Evolutionary conservation across 1,140 invertebrate genomes (phyloP), one percentile per base, ranked within the genome.

Genomic region (Propsilocerus akamusi): DNA sequence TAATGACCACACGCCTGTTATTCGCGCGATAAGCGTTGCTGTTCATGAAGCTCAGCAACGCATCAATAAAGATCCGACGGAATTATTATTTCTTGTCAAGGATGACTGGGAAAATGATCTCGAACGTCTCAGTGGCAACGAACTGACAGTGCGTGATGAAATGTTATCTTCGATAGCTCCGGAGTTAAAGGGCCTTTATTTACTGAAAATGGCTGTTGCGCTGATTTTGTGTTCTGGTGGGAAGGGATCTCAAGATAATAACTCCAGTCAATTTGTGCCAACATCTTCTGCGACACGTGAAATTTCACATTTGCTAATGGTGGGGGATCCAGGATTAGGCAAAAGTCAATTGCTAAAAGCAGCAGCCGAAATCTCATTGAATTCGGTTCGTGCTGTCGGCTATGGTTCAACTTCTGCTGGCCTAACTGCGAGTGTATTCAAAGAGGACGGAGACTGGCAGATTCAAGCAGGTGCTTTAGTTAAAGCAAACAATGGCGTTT

Each of bases 271-370:
- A 61, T 64, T 66, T 17, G 63, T n/a, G n/a, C n/a, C n/a, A n/a
- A n/a, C n/a, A n/a, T n/a, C n/a, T n/a, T n/a, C n/a, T n/a, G n/a
- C n/a, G 65, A 14, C 57, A 64, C 20, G 88, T 54, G 86, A 85
- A 7, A 83, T 90, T 58, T 78, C 84, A 7, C 91, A 96, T 71
- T 67, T 94, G 55, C 65, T 96, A 48, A 62, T 96, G 8, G 83
- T 94, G 34, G 90, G 91, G 26, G 90, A 94, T 74, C 90, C 91
- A 54, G 89, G 88, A 54, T 83, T 80, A 14, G 90, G 85, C 14
- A 96, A 96, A 64, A 93, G 89, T 0, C 85, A 93, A 63, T 73
- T 96, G 46, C 68, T 96, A 46, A 79, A 82, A 54, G 80, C 82
- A 56, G 84, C 81, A 1, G 71, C 79, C 2, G 79, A 79, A 64